A percentile compares a stretch with the other conserved stretches of the same genome.
phyloP scores from a whole-genome alignment of 2,888 invertebrate species.

The Drosophila prolongata region DNA sequence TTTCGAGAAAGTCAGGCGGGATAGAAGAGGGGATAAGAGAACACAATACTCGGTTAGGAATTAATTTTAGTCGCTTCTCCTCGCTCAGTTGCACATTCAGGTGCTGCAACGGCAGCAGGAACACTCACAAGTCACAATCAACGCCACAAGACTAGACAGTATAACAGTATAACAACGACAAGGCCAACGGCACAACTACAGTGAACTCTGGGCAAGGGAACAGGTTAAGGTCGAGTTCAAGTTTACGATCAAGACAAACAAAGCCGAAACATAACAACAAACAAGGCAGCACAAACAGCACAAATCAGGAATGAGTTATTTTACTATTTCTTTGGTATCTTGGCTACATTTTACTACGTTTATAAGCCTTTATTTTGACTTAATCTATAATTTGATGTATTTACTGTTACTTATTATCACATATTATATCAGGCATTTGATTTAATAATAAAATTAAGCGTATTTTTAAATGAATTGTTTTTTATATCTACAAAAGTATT shows the following conservation, averaged over 20 bases:
- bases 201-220: conserved; percentile 26
- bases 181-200: conserved; percentile 44
- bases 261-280: conserved; percentile 24
- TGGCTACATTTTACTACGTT: conserved; percentile 1
- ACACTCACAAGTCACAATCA: conserved; percentile 56
- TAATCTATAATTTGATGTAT: too few relatives aligned
- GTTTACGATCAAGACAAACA: conserved; percentile 27
- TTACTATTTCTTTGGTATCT: background rate
- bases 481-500: too few relatives aligned
- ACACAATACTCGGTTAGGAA: conserved; percentile 78
- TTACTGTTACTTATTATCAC: too few relatives aligned
- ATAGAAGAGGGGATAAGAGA: conserved; percentile 78
- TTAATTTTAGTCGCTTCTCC: conserved; percentile 52
- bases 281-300: conserved; percentile 21
- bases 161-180: conserved; percentile 29
- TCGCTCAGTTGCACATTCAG: conserved; percentile 66
- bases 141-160: conserved; percentile 34
- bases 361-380: background rate
- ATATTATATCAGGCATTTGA: too few relatives aligned
- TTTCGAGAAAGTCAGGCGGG: conserved; percentile 65
- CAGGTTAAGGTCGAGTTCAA: conserved; percentile 6
- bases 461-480: too few relatives aligned
- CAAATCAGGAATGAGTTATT: conserved; percentile 13
- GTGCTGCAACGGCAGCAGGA: conserved; percentile 50
- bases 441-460: too few relatives aligned